A percentile compares a stretch with the other conserved stretches of the same genome.
Evolutionary conservation across 64 coral and sea anemone species (phyloP).

Genomic region (Cladopsammia gracilis): DNA sequence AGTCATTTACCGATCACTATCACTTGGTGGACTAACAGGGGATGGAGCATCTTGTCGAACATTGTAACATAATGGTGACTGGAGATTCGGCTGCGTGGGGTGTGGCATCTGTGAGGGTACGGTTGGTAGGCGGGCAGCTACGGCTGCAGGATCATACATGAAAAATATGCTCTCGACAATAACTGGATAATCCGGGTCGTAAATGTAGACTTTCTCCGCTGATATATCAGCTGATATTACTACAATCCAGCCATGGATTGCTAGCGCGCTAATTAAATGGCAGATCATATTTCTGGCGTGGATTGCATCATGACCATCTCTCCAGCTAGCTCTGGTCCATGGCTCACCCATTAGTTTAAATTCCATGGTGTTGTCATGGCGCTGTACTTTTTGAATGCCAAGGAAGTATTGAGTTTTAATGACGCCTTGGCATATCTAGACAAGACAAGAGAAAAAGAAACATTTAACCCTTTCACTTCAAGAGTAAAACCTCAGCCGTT

Average conservation of each 20-base stretch:
- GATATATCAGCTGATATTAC: constrained; percentile 82
- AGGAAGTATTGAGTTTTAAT: constrained; percentile 26
- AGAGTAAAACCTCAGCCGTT: neutral
- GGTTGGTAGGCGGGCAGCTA: neutral
- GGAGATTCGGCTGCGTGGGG: neutral
- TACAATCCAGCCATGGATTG: constrained; percentile 46
- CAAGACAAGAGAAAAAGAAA: neutral
- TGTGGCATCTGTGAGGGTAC: neutral
- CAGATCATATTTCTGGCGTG: constrained; percentile 88
- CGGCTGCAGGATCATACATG: constrained; percentile 45
- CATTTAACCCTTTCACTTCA: neutral
- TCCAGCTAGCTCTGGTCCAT: constrained; percentile 66
- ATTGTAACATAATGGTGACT: constrained; percentile 22
- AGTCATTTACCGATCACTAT: no score
- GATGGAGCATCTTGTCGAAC: constrained; percentile 14
- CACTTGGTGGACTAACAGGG: neutral
- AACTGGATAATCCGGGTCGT: constrained; percentile 77
- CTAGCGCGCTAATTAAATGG: constrained; percentile 74
- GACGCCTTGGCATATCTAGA: constrained; percentile 58
- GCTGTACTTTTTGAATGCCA: constrained; percentile 52
- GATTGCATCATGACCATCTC: constrained; percentile 54
- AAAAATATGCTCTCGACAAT: constrained; percentile 95
- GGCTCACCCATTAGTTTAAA: constrained; percentile 90
- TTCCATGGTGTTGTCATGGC: constrained; percentile 55
- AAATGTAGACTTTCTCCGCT: constrained; percentile 68